Base-by-base conservation (phyloP, 2,113 vertebrate genomes). In the Corydoras sp. region DNA sequence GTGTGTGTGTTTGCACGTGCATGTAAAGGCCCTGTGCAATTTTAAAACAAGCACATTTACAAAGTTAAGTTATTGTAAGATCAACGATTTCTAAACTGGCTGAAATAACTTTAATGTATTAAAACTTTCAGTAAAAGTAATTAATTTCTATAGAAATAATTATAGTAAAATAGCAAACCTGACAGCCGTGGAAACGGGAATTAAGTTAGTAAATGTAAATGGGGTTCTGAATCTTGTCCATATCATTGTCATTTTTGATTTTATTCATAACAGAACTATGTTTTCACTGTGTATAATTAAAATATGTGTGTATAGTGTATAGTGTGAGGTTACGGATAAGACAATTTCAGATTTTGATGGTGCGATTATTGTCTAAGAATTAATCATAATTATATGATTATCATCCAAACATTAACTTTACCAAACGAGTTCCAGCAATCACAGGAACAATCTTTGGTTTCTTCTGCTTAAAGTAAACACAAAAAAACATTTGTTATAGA, bases 41-140 rank as follows among this genome's bases (percentile, higher is more conserved):
- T 65, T 14, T 11, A 65, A 65, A 31, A 64, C 35, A 72, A 58
- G 58, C 62, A 58, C 12, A 72, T 51, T 12, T 65, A 30, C 56
- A 35, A 30, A 51, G 62, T 68, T 61, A 67, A 73, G 67, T 74
- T 68, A 62, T 24, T 15, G 72, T 32, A 62, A 73, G 48, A 50
- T 15, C 30, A 55, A 62, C 24, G 58, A 59, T 66, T 73, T 55
- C 55, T 61, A 68, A 54, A 31, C 50, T 55, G 58, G 63, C 66
- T 73, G 60, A 73, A 56, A 13, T 18, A 35, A 66, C 55, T 59
- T 51, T 65, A 73, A 65, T 65, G 15, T 65, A 18, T 72, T 65
- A 72, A 10, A 35, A 13, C 56, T 60, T 66, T 9, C 29, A 59
- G 7, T 60, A 14, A 73, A 61, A 10, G 48, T 32, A 73, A 14